Percentiles rank a stretch among this genome's conserved stretches.
Conservation (phyloP, 2,797 vertebrate species). For the Hipposideros larvatus region DNA sequence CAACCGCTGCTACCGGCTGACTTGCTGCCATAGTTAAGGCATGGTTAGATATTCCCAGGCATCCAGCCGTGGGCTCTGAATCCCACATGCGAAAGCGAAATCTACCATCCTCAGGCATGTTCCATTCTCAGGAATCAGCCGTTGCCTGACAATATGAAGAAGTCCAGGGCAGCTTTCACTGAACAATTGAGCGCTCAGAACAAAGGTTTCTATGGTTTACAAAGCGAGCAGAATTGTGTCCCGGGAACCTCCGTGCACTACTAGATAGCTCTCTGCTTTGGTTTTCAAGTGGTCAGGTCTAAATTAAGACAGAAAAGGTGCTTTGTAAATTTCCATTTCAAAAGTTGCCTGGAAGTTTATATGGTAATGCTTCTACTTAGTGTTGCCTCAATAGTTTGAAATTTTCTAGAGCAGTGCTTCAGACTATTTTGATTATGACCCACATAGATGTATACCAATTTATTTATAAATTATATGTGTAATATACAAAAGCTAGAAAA, state of each 20-base stretch:
- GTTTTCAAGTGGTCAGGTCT: not conserved
- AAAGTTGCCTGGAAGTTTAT: conserved; percentile 13
- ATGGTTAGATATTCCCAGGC: not conserved
- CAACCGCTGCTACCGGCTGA: not conserved
- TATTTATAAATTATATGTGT: conserved; percentile 12
- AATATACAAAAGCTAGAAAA: not conserved
- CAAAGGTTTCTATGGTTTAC: not conserved
- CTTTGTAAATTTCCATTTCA: conserved; percentile 46
- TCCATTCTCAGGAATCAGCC: not conserved
- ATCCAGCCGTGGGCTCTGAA: not conserved
- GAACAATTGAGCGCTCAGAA: not conserved
- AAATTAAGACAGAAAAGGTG: not conserved
- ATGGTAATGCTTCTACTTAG: not conserved
- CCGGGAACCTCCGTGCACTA: not conserved
- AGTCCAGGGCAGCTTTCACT: not conserved
- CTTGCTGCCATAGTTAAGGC: not conserved
- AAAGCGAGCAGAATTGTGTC: not conserved
- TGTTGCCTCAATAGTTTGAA: not conserved
- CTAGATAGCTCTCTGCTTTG: not conserved
- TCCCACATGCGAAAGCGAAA: not conserved
- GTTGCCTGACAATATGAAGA: not conserved
- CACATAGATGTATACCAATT: not conserved
- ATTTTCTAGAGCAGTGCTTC: not conserved
- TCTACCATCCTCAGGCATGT: not conserved
- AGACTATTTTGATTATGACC: conserved; percentile 16